Conservation (phyloP, 2,888 invertebrate genomes). For the Gonocerus acuteangulatus region DNA sequence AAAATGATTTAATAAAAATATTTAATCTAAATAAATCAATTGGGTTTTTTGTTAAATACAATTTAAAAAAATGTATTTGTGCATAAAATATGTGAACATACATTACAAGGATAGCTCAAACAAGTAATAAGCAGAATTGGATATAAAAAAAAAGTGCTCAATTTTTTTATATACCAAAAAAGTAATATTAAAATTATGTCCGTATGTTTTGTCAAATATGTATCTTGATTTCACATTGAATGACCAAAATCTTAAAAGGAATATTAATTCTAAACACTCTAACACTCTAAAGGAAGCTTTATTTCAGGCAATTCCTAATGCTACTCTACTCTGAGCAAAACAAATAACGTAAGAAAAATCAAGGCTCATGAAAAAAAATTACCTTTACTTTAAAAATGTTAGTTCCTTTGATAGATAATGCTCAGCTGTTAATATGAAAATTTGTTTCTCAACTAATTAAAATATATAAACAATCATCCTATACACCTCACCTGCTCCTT, state of each 20-base stretch:
- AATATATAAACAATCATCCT: constrained; percentile 7
- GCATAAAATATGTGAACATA: too few relatives aligned
- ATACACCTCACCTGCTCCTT: constrained; percentile 64
- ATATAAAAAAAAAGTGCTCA: too few relatives aligned
- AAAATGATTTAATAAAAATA: too few relatives aligned
- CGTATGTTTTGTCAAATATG: too few relatives aligned
- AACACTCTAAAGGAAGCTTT: constrained; percentile 5
- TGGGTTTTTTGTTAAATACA: too few relatives aligned
- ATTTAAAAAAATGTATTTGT: too few relatives aligned
- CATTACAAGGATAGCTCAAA: too few relatives aligned
- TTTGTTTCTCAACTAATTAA: constrained; percentile 21
- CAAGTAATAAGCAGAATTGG: too few relatives aligned
- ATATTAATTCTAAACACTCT: background rate
- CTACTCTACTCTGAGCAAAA: constrained; percentile 16
- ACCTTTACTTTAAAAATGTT: constrained; percentile 12
- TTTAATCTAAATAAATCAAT: too few relatives aligned
- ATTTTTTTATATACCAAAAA: too few relatives aligned
- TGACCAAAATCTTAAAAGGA: constrained; percentile 6
- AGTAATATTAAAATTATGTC: too few relatives aligned
- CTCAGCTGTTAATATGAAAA: constrained; percentile 19
- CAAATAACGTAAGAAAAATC: background rate
- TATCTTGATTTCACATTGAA: background rate
- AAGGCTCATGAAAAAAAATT: background rate
- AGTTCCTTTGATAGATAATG: constrained; percentile 13
- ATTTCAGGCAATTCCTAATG: constrained; percentile 1